phyloP scores from a whole-genome alignment of 2,113 vertebrate species.

The Emydocephalus ijimae region DNA sequence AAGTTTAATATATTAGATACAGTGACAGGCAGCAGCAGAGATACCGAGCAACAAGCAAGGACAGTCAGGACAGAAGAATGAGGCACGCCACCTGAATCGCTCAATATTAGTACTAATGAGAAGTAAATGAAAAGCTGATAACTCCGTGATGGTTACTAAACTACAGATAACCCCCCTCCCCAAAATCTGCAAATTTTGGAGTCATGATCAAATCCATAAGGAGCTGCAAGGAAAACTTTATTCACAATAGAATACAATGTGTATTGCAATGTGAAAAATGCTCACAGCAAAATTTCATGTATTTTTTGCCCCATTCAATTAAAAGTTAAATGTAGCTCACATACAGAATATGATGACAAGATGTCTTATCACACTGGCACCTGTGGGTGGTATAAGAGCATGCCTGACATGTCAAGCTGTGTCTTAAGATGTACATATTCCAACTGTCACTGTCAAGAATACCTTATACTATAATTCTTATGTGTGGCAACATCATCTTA shows the following conservation, averaged over 20 bases:
- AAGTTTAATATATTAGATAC: neutral
- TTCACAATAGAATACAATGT: neutral
- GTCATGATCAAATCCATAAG: neutral
- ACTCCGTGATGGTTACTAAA: too few species aligned
- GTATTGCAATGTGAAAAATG: neutral
- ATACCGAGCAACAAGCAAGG: neutral
- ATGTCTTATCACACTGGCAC: neutral
- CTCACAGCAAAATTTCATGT: neutral
- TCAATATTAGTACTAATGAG: neutral
- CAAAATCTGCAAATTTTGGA: neutral
- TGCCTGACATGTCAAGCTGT: neutral
- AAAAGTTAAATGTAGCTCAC: neutral
- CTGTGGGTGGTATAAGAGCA: neutral
- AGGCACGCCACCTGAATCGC: neutral
- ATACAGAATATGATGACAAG: neutral
- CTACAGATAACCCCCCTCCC: too few species aligned
- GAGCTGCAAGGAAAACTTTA: neutral
- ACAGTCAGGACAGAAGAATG: neutral
- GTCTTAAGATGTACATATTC: neutral
- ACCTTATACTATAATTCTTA: neutral
- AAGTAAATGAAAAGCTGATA: neutral
- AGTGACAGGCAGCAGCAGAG: neutral
- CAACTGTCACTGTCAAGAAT: neutral
- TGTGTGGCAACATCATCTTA: neutral
- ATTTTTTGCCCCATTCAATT: neutral